phyloP scores from a whole-genome alignment of 2,888 invertebrate species.

The Agrochola lychnidis region DNA sequence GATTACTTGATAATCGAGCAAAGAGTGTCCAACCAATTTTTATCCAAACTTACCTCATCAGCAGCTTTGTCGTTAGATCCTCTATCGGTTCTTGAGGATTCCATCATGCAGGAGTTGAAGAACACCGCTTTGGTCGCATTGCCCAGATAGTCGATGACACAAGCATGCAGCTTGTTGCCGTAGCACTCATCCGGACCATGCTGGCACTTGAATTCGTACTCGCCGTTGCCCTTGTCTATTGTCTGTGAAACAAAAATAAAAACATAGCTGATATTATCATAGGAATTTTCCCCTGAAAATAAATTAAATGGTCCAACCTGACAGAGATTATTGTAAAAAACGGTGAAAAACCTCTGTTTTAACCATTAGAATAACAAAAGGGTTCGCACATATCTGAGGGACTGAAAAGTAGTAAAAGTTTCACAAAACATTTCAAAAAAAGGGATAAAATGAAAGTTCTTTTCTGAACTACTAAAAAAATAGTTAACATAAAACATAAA shows the following conservation, averaged over 20 bases:
- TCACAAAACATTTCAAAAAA: no score
- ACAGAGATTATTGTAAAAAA: neutral
- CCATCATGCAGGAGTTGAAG: constrained; percentile 94
- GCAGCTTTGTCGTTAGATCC: constrained; percentile 76
- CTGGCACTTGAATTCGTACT: constrained; percentile 92
- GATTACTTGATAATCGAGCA: neutral
- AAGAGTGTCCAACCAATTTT: no score
- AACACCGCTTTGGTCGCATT: constrained; percentile 88
- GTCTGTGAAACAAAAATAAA: constrained; percentile 54
- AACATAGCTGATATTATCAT: neutral
- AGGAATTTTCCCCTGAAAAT: no score
- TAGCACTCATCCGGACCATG: constrained; percentile 93
- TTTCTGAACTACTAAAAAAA: no score
- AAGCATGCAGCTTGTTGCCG: constrained; percentile 95
- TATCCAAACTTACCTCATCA: constrained; percentile 67
- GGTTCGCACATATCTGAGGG: neutral
- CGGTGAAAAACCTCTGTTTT: neutral
- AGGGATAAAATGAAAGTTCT: no score
- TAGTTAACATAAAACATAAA: no score
- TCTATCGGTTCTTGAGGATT: constrained; percentile 37
- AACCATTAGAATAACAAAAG: no score
- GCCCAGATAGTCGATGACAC: constrained; percentile 88
- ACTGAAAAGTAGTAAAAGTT: no score
- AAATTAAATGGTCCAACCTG: neutral
- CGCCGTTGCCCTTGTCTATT: constrained; percentile 62